Evolutionary conservation across 1,140 invertebrate genomes (phyloP).

Genomic region (Agrilus planipennis): DNA sequence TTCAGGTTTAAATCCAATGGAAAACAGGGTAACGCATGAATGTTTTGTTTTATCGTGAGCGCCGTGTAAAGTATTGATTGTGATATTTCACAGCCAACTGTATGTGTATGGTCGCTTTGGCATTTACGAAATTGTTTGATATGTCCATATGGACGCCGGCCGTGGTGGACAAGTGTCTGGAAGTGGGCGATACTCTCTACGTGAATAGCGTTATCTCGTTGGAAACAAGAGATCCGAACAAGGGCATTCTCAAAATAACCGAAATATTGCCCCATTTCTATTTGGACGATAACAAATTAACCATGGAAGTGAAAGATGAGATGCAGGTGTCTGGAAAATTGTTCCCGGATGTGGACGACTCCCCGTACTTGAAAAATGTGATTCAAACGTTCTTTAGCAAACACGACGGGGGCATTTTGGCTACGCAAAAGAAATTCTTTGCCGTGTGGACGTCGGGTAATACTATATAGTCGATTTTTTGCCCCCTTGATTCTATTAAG

Average conservation of each 20-base stretch:
- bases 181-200: conserved; percentile 21
- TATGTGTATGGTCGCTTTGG: conserved; percentile 23
- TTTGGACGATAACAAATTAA: conserved; percentile 8
- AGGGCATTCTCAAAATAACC: background rate
- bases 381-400: conserved; percentile 5
- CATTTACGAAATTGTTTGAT: conserved; percentile 19
- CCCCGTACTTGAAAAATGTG: background rate
- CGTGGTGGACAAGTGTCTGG: conserved; percentile 21
- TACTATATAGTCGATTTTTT: background rate
- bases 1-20: conserved; percentile 23
- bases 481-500: background rate
- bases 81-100: conserved; percentile 10
- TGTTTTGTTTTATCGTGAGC: background rate
- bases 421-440: conserved; percentile 6
- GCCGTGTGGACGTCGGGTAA: conserved; percentile 11
- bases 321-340: background rate
- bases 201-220: conserved; percentile 11
- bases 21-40: conserved; percentile 18
- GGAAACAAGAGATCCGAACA: background rate
- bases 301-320: conserved; percentile 8
- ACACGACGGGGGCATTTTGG: conserved; percentile 7
- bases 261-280: conserved; percentile 10
- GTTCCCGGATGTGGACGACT: background rate
- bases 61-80: background rate
- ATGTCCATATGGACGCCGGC: conserved; percentile 20